Base-by-base conservation (phyloP, 2,888 invertebrate species). In the Hydroisotoma schaefferi region DNA sequence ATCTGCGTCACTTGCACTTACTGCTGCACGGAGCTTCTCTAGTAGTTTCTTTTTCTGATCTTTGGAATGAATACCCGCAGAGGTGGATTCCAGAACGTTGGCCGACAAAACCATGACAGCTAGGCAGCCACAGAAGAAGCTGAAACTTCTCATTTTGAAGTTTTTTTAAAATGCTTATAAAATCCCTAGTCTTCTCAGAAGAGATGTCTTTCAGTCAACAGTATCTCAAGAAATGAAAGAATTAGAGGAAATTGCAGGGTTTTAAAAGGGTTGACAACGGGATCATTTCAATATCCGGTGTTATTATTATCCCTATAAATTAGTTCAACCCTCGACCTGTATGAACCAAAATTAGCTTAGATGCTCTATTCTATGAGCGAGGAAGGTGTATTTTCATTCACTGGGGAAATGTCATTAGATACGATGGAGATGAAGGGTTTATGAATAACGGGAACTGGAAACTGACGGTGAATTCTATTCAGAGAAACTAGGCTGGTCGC, bases 31-130 rank as follows among this genome's bases (percentile, higher is more conserved):
- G 37, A 61, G 40, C 38, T 65, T 65, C 23, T 59, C 67, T 57
- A 58, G 27, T 28, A 63, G 15, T 43, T 67, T 65, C 46, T 65
- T 67, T 59, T 65, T 65, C 15, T 61, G 52, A 20, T 65, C 61
- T 43, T 64, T 63, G 0, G 57, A 58, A n/a, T n/a, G n/a, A 10
- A 62, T 59, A 20, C 56, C 59, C 2, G 61, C 57, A 2, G 59
- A 55, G 5, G 51, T 53, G 12, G 55, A 27, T 37, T 20, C n/a
- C n/a, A 55, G 3, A 15, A 55, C 6, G 33, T 33, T 29, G 12
- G 27, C 18, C 20, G 55, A 23, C 10, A 54, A 20, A 15, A 29
- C 37, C 10, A 59, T 10, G 26, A 53, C 26, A 23, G 55, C 37
- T 5, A 55, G 15, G 10, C 27, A 28, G 5, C 2, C 27, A 20